Base-by-base conservation (phyloP, 2,888 invertebrate species). In the Ommatoiulus sabulosus region DNA sequence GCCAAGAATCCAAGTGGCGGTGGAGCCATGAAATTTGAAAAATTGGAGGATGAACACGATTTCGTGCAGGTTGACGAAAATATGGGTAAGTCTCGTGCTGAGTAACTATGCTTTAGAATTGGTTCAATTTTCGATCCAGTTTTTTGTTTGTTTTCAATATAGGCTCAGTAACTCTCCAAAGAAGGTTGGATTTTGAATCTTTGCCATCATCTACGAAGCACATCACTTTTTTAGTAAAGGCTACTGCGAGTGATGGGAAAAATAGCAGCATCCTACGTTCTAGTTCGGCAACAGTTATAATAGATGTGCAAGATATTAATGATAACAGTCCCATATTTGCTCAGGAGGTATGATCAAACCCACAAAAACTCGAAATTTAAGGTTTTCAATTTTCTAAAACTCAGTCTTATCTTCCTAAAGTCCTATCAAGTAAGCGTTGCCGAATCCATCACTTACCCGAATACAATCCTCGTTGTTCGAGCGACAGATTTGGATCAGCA, bases 181-280 rank as follows among this genome's bases (percentile, higher is more conserved):
- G 95, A 90, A 94, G 95, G 89, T 92, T 97, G 44, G 97, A 97
- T 92, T 97, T 96, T 91, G 97, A 97, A 92, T 93, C 94, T 0
- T 92, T 96, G n/a, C 93, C 94, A 0, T 90, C 89, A 44, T 44
- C 57, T 15, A 52, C 12, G 20, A 87, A 90, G 44, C 86, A 85
- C 24, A 80, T 88, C 3, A 84, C 84, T 3, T 87, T 88, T 84
- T 24, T 80, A 48, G 84, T 89, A n/a, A 46, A 90, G 20, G 86
- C 80, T 35, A 24, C 48, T 15, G 15, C 86, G 95, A 48, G 95
- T 95, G 87, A 92, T 93, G 93, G 93, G 87, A 63, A 63, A 20
- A 94, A 90, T 35, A 63, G 87, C n/a, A 6, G 44, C 52, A 10
- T 44, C 17, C 5, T 35, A 48, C 17, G 12, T 5, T 92, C 89